phyloP scores from a whole-genome alignment of 2,797 vertebrate species.

The Eremophila alpestris region DNA sequence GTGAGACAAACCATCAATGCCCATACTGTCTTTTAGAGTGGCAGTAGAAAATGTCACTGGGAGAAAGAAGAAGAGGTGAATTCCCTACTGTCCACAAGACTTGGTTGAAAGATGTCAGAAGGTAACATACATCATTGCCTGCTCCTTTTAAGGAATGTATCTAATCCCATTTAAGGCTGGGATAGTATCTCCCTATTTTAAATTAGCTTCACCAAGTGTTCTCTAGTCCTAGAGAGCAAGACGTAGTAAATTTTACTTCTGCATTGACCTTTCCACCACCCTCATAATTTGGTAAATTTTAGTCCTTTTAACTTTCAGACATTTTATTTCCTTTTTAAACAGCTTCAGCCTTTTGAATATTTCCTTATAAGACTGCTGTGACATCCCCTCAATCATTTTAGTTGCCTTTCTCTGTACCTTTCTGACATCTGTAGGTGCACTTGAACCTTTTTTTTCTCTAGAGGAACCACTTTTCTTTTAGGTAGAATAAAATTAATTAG shows the following conservation, averaged over 20 bases:
- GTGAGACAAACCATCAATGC: neutral
- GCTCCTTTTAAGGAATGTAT: neutral
- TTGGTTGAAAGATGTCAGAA: neutral
- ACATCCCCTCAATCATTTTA: neutral
- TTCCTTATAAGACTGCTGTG: neutral
- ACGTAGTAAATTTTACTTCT: neutral
- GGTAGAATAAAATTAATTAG: neutral
- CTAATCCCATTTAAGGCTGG: neutral
- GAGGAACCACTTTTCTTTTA: neutral
- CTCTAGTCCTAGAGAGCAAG: neutral
- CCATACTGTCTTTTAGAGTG: neutral
- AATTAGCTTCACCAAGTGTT: neutral
- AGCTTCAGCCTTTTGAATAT: neutral
- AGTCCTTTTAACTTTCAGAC: neutral
- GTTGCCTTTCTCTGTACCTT: neutral
- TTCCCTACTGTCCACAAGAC: neutral
- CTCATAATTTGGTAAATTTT: neutral
- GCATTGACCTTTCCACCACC: neutral
- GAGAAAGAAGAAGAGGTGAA: neutral
- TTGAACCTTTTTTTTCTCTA: neutral
- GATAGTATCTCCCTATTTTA: neutral
- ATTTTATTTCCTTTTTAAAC: neutral
- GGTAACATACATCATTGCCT: neutral
- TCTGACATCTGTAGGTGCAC: neutral
- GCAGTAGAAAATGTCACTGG: neutral